Percentiles rank a stretch among this genome's conserved stretches.
Evolutionary conservation across 2,888 invertebrate genomes (phyloP).

Genomic region (Drosophila gaucha): DNA sequence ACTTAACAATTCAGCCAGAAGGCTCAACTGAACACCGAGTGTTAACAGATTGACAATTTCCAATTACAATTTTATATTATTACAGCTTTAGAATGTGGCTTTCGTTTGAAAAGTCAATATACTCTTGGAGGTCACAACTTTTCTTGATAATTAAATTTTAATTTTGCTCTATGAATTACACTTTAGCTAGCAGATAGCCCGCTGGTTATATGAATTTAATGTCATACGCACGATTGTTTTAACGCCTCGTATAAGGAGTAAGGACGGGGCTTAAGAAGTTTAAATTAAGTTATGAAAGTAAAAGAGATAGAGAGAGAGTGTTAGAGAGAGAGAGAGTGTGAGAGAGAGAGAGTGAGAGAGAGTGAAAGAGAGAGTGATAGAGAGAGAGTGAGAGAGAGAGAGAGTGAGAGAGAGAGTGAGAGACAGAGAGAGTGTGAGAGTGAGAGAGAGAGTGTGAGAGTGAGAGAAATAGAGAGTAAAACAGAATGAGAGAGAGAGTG

Average conservation of each 20-base stretch:
- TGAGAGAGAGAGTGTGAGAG: too few species aligned
- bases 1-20: constrained; percentile 6
- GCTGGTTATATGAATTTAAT: neutral
- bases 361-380: too few species aligned
- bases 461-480: too few species aligned
- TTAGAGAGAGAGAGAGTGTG: too few species aligned
- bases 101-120: neutral
- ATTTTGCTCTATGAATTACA: neutral
- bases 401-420: too few species aligned
- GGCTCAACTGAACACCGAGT: neutral
- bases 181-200: neutral
- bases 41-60: constrained; percentile 4
- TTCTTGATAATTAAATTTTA: neutral
- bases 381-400: too few species aligned
- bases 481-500: too few species aligned
- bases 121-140: neutral
- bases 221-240: neutral
- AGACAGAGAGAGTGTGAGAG: too few species aligned
- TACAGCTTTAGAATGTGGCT: neutral
- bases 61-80: constrained; percentile 4
- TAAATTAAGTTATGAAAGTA: too few species aligned
- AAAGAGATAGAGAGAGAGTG: too few species aligned
- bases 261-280: too few species aligned
- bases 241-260: neutral
- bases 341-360: too few species aligned